A percentile compares a stretch with the other conserved stretches of the same genome.
Conservation (phyloP, 2,113 vertebrate species). For the Clarias macrocephalus region DNA sequence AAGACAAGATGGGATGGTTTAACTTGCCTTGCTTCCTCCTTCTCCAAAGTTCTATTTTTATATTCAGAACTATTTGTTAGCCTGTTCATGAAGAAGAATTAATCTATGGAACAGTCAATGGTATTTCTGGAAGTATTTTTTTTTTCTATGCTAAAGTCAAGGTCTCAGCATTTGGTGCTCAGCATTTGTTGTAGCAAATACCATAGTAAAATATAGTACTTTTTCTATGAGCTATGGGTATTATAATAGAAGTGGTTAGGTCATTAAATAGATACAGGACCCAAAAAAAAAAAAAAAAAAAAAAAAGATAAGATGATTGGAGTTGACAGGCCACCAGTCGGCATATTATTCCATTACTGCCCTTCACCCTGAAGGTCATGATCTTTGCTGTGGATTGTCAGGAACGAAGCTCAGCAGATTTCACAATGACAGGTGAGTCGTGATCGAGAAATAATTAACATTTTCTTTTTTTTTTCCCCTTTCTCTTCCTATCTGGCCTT, state of each 20-base stretch:
- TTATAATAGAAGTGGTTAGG: not conserved
- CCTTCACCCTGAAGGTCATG: constrained; percentile 59
- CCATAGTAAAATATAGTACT: too few species aligned
- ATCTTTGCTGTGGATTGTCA: constrained; percentile 63
- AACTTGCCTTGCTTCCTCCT: not conserved
- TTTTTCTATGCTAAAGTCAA: not conserved
- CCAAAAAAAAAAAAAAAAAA: not conserved
- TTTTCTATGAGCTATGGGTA: not conserved
- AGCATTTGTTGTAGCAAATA: too few species aligned
- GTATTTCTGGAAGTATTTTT: too few species aligned
- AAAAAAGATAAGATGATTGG: not conserved
- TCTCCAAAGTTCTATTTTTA: not conserved
- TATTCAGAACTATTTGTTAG: not conserved
- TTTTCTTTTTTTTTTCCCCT: not conserved
- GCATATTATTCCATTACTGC: constrained; percentile 52
- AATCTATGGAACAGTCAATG: not conserved
- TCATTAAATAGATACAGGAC: not conserved
- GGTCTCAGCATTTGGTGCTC: not conserved
- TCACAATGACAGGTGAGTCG: constrained; percentile 19
- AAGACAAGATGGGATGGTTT: not conserved
- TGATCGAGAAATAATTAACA: constrained; percentile 33
- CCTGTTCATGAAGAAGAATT: not conserved
- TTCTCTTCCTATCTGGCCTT: not conserved
- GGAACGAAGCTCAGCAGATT: constrained; percentile 45
- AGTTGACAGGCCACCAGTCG: constrained; percentile 19